A percentile compares a stretch with the other conserved stretches of the same genome.
phyloP scores from a whole-genome alignment of 2,888 invertebrate genomes.

The Macrosiphum euphorbiae region DNA sequence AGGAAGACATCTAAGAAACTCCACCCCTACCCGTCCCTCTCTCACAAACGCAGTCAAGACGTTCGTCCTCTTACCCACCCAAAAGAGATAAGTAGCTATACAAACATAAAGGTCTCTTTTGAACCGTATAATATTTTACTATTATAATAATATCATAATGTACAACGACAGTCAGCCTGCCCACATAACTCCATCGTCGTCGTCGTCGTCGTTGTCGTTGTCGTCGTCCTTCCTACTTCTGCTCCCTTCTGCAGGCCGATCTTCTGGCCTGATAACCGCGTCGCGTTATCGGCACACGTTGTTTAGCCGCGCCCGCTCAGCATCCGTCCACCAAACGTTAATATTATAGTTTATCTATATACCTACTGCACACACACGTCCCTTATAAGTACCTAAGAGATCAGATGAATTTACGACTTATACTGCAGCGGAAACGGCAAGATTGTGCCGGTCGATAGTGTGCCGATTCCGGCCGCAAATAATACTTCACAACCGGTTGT shows the following conservation, averaged over 20 bases:
- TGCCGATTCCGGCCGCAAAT: not conserved
- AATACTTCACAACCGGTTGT: not conserved
- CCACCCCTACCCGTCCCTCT: not conserved
- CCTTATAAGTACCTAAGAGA: not conserved
- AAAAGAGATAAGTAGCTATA: not conserved
- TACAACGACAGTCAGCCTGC: not conserved
- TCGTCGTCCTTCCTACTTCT: not conserved
- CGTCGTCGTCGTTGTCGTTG: too few relatives aligned
- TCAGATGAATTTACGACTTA: not conserved
- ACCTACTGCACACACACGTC: not conserved
- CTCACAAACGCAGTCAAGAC: not conserved
- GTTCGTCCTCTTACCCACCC: not conserved
- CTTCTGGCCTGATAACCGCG: slow-evolving; percentile 38
- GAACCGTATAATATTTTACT: slow-evolving; percentile 10
- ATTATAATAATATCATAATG: slow-evolving; percentile 3
- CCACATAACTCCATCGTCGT: not conserved
- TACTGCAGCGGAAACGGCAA: not conserved
- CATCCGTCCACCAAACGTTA: not conserved
- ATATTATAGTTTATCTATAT: not conserved
- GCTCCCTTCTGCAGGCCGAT: not conserved
- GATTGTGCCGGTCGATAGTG: not conserved
- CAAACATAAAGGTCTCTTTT: slow-evolving; percentile 26
- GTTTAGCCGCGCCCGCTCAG: not conserved
- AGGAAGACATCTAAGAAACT: not conserved
- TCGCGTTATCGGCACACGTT: not conserved